Evolutionary conservation across 2,113 vertebrate genomes (phyloP), one percentile per base, ranked within the genome.

Genomic region (Onychorhynchus coronatus): DNA sequence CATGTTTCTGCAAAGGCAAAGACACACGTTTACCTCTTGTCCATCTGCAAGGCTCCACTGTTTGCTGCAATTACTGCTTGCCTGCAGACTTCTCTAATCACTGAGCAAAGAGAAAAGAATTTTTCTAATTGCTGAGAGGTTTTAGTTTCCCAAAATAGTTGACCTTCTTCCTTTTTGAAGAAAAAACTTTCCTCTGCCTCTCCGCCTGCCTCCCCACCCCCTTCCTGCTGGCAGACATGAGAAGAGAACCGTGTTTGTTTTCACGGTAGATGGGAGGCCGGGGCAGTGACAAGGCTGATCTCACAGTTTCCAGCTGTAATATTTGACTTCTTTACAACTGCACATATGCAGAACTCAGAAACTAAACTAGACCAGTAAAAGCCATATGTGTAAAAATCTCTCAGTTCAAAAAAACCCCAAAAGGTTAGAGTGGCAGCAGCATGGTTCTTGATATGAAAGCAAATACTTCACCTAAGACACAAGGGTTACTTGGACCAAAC

Each of bases 251-350:
- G 80, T 95, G 88, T 87, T 95, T 94, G 91, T 94, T 96, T 96
- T 94, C 96, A 78, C 0, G 4, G 75, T 85, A 95, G 96, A 91
- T 73, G 70, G 66, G 79, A 95, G 91, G 74, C 87, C 6, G 0
- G 61, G 71, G 91, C 85, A 91, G 80, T 4, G 15, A 94, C 74
- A 88, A 86, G 76, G 52, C 76, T 95, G 89, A 97, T 95, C 93
- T 96, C 93, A 95, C 47, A 91, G 46, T 97, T 97, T 94, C 94
- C 91, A 96, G 92, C 92, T 96, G 93, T 92, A 97, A 93, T 70
- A 94, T 88, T 91, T 95, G 83, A 96, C 89, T 93, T 88, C 93
- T 91, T 95, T 95, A 94, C 92, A 95, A 82, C 62, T 91, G 75
- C 95, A 94, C 77, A 95, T 94, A 94, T 85, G 81, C 75, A 88